Evolutionary conservation across 2,113 vertebrate species (phyloP), one percentile per base, ranked within the genome.

Genomic region (Mormyrus iriodes): DNA sequence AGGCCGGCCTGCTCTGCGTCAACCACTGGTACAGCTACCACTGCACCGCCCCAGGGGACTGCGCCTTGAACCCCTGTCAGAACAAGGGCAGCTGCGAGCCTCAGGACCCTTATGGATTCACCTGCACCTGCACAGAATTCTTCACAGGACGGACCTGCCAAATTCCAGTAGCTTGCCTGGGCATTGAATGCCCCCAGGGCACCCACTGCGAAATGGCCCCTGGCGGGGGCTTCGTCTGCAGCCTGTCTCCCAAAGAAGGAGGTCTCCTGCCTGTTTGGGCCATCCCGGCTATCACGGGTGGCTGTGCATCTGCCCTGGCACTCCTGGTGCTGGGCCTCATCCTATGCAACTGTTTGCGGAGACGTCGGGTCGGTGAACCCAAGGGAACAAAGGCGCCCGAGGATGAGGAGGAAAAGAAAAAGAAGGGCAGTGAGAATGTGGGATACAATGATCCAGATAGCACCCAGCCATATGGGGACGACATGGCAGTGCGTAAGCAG

Each of bases 381-480:
- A 97, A 97, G 46, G 96, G 96, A 69, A 97, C 97, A 90, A 98
- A 98, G 95, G 97, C 97, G 88, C 95, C 95, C 0, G 85, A 86
- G 85, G 85, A 86, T n/a, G 85, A 98, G n/a, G 99, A 98, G 0
- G 98, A 97, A 92, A 97, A 98, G 93, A 99, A 98, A 96, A 99
- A 99, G 88, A 99, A 99, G 91, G 98, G 98, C 0, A 99, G 98
- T 0, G 98, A 99, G 93, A 99, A 99, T 0, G 98, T 98, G 39
- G 98, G 97, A 0, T 99, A 99, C 0, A 98, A 99, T 48, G 98
- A 98, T 88, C 98, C 97, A 0, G 98, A 99, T 92, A 97, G 98
- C 91, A 98, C 98, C 88, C 98, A 97, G 0, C 97, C 97, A 0
- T 99, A 98, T 0, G 97, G 96, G 0, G 98, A 98, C 13, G 98